Conservation (phyloP, 2,888 invertebrate species). For the Xylocampa areola region DNA sequence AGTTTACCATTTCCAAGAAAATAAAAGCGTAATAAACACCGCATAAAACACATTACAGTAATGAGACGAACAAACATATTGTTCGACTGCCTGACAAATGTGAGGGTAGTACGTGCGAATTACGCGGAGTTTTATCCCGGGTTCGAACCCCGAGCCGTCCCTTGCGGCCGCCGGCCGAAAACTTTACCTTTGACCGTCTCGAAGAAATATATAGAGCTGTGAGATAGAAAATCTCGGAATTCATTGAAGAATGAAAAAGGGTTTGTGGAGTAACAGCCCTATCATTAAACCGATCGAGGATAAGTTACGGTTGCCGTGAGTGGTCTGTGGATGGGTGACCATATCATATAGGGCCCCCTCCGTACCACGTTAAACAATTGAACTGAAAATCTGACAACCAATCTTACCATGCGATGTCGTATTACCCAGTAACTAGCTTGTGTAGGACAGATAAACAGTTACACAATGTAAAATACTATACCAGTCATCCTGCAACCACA, state of each 20-base stretch:
- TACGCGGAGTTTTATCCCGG: conserved; percentile 88
- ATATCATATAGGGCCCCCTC: too few species aligned
- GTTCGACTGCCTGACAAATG: conserved; percentile 75
- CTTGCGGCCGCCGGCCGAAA: conserved; percentile 84
- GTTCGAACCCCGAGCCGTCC: conserved; percentile 74
- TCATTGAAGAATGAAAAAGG: not conserved
- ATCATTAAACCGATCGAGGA: too few species aligned
- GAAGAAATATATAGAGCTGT: conserved; percentile 70
- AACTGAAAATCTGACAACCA: too few species aligned
- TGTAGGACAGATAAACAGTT: too few species aligned
- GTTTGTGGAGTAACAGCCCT: not conserved
- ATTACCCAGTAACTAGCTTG: too few species aligned
- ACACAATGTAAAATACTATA: too few species aligned
- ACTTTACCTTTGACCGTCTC: conserved; percentile 85
- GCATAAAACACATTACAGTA: conserved; percentile 47
- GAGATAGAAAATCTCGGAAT: not conserved
- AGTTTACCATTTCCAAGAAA: conserved; percentile 1
- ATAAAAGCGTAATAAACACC: conserved; percentile 24
- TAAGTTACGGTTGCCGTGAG: too few species aligned
- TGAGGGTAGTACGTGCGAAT: conserved; percentile 85
- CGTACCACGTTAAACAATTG: too few species aligned
- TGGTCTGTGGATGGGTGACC: too few species aligned
- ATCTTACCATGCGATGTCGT: too few species aligned
- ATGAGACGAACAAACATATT: conserved; percentile 54
- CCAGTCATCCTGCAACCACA: too few species aligned